Base-by-base conservation (phyloP, 2,797 vertebrate species). In the Sebastes dallii region DNA sequence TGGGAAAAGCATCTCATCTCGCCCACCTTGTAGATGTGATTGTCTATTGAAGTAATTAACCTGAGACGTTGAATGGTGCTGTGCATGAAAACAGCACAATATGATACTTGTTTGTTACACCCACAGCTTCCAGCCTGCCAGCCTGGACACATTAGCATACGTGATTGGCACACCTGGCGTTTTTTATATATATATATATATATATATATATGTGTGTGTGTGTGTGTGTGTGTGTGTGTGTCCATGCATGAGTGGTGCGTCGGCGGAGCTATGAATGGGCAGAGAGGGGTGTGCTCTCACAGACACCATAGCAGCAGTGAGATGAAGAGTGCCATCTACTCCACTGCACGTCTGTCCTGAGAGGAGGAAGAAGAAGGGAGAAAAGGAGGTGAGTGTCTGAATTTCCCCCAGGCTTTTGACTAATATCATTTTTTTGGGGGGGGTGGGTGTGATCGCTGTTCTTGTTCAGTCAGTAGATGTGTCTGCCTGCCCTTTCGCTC, bases 221-320 rank as follows among this genome's bases (percentile, higher is more conserved):
- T 27, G 60, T 24, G 60, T 65, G 42, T 27, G 60, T 65, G 60
- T 65, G 42, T 34, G 60, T 65, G 42, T 30, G 64, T 66, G 55
- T 80, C 29, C 72, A 59, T 86, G 82, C 58, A 52, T 80, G 88
- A 87, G 84, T 81, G 84, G 77, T 88, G 92, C 77, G 73, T 85
- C 69, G 82, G 91, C 62, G 25, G 89, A 86, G 92, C 94, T 92
- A 87, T 95, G 94, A 95, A 94, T 95, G 93, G 90, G 84, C 82
- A 87, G 84, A 85, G 84, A 90, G 89, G 91, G 85, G 87, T 92
- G 90, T 92, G 85, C 86, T 91, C 89, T 88, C 85, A 8, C 85
- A 92, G 88, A 90, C 88, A 87, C 67, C 87, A 82, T 83, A 84
- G 88, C 91, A 85, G 91, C 92, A 90, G 88, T 89, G 93, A 91